Evolutionary conservation across 2,113 vertebrate genomes (phyloP), one percentile per base, ranked within the genome.

Genomic region (Prochilodus magdalenae): DNA sequence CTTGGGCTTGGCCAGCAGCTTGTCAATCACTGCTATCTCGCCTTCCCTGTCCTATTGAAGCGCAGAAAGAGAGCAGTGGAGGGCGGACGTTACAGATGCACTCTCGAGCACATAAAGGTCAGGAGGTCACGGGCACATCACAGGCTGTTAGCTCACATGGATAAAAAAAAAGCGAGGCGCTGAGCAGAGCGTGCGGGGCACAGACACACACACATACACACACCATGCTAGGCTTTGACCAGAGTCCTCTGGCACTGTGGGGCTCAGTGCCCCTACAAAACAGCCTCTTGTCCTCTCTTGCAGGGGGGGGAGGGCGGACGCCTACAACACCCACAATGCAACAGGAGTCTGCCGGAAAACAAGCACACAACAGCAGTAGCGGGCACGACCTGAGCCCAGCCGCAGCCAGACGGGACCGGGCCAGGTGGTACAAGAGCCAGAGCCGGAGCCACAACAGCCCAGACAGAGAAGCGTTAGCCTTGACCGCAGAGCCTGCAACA

Each of bases 21-120:
- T 97, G 91, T 99, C 96, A 93, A 99, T 97, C 93, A 97, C 91
- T 91, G 95, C 96, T 92, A 99, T 94, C 95, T 99, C 97, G 91
- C 97, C 97, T 96, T 99, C 96, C 94, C 97, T 98, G 94, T 98
- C 98, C 98, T 99, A 89, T 90, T 90, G 88, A 91, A 87, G 87
- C 85, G 92, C 86, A 95, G 92, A 95, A 94, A 88, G 84, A 93
- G 75, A 89, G 91, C 84, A 90, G 85, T 90, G 90, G 89, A 86
- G 24, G 57, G 0, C 80, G 83, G 2, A 84, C 82, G 83, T 90
- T 88, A 87, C 77, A 83, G 63, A 82, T 63, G 65, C 78, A 86
- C 76, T 78, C 77, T 62, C 79, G 51, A 71, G 59, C 71, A 73
- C 74, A 77, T 66, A 59, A 66, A 65, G 76, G 59, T 80, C 57